Conservation (phyloP, 2,113 vertebrate species). For the Axis porcinus region DNA sequence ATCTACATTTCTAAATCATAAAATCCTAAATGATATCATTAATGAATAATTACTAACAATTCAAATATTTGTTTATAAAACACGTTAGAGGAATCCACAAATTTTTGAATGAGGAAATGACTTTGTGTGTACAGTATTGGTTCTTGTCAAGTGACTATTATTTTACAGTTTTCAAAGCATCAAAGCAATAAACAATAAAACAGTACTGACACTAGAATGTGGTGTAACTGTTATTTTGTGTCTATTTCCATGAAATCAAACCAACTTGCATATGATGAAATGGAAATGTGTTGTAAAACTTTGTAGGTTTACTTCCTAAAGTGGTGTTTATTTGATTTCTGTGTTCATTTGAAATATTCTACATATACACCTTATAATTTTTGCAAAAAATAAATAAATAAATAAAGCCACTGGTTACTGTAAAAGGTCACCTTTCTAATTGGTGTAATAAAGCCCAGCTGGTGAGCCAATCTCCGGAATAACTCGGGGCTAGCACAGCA, state of each 20-base stretch:
- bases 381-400: background rate
- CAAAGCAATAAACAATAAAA: background rate
- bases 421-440: conserved; percentile 65
- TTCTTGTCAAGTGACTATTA: background rate
- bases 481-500: conserved; percentile 19
- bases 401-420: conserved; percentile 21
- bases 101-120: background rate
- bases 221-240: background rate
- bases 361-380: conserved; percentile 21
- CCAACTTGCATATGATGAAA: background rate
- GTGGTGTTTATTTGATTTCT: background rate
- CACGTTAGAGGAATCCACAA: background rate
- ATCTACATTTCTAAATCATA: background rate
- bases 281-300: background rate
- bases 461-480: background rate
- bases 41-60: background rate
- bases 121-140: background rate
- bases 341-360: background rate
- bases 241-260: background rate
- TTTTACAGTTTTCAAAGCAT: background rate
- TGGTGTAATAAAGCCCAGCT: conserved; percentile 53
- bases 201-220: background rate
- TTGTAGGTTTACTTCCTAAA: background rate
- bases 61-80: background rate
- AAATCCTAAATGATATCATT: background rate